A percentile compares a stretch with the other conserved stretches of the same genome.
These are phyloP conservation scores for Machimus rusticus DNA, from an alignment of 2,888 invertebrate species.

Conservation along the genomic window DNA sequence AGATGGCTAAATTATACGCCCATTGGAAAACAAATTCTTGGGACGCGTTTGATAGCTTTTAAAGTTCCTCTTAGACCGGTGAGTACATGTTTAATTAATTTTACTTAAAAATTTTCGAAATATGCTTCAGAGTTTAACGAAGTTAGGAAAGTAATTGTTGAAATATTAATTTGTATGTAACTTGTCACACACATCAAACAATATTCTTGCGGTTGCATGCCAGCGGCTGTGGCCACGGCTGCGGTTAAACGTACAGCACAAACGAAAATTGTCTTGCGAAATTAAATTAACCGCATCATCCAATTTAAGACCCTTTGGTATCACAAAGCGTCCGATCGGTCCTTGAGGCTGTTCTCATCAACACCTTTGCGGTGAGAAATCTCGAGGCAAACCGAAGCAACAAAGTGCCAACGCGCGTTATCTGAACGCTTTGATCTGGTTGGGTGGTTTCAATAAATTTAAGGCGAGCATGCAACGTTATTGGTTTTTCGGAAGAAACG, in stretches of 20 bases:
- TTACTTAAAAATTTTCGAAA: neutral
- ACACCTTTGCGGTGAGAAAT: slow-evolving; percentile 37
- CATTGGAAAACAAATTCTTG: slow-evolving; percentile 64
- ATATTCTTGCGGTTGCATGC: neutral
- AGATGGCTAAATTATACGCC: slow-evolving; percentile 63
- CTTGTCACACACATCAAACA: neutral
- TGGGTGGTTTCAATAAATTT: slow-evolving; percentile 35
- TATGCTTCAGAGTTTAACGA: neutral
- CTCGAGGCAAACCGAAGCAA: slow-evolving; percentile 3
- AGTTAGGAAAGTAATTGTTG: neutral
- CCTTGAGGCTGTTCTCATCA: slow-evolving; percentile 25
- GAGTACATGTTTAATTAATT: slow-evolving; percentile 50
- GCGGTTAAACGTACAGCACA: neutral
- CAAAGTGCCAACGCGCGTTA: slow-evolving; percentile 1
- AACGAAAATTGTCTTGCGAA: slow-evolving; percentile 7
- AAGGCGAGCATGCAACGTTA: slow-evolving; percentile 33
- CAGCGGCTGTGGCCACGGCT: neutral
- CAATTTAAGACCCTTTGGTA: slow-evolving; percentile 22
- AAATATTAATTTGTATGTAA: neutral
- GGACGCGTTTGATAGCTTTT: slow-evolving; percentile 68
- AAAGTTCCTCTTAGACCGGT: slow-evolving; percentile 67
- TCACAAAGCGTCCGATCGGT: neutral
- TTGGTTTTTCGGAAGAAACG: slow-evolving; percentile 20
- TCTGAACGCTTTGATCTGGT: slow-evolving; percentile 26
- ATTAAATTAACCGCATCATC: slow-evolving; percentile 29